Conservation (phyloP, 2,888 invertebrate species). For the Timandra comae region DNA sequence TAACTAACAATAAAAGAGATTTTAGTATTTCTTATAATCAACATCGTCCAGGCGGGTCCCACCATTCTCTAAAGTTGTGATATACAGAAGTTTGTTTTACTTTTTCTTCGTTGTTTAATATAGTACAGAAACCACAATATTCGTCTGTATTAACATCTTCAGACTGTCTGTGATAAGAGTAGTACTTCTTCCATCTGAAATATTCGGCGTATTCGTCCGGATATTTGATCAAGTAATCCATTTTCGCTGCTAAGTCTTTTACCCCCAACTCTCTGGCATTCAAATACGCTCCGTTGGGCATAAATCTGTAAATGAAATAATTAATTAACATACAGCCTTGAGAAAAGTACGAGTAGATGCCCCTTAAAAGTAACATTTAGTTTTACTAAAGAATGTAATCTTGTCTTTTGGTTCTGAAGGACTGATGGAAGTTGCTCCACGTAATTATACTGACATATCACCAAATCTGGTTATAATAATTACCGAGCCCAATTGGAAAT, state of each 20-base stretch:
- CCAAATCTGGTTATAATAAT: too few species aligned
- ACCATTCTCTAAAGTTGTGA: conserved; percentile 26
- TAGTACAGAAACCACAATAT: conserved; percentile 29
- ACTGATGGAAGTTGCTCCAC: too few species aligned
- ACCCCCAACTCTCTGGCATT: conserved; percentile 23
- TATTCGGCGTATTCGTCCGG: conserved; percentile 25
- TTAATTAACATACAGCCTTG: too few species aligned
- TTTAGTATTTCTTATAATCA: too few species aligned
- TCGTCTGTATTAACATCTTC: conserved; percentile 29
- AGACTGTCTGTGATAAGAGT: conserved; percentile 24
- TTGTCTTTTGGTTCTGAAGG: too few species aligned
- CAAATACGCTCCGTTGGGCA: conserved; percentile 30
- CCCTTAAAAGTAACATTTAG: too few species aligned
- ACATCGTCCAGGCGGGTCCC: conserved; percentile 21
- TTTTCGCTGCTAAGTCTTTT: conserved; percentile 23
- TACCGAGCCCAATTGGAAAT: too few species aligned
- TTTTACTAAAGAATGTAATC: too few species aligned
- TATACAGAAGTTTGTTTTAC: conserved; percentile 21
- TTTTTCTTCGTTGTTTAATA: conserved; percentile 24
- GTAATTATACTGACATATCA: too few species aligned
- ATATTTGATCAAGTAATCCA: conserved; percentile 25
- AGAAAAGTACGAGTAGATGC: too few species aligned
- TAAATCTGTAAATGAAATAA: conserved; percentile 24
- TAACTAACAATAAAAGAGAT: too few species aligned
- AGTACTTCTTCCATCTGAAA: conserved; percentile 33